Percentiles rank a stretch among this genome's conserved stretches.
Conservation (phyloP, 2,888 invertebrate species). For the Aporophyla lueneburgensis region DNA sequence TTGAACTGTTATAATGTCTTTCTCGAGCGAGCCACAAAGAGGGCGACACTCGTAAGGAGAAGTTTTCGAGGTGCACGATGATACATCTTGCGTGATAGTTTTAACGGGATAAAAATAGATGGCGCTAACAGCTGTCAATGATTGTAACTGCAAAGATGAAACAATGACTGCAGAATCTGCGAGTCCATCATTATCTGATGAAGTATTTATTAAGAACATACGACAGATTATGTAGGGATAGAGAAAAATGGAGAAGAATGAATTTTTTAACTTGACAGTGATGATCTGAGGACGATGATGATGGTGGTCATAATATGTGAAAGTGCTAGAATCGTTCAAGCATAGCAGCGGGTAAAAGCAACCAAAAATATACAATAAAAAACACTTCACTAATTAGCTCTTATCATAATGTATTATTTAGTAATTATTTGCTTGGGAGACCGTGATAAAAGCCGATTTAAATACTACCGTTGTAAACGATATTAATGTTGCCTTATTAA, state of each 20-base stretch:
- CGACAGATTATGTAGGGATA: neutral
- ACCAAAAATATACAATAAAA: neutral
- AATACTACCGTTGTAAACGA: conserved; percentile 8
- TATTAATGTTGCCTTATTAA: conserved; percentile 6
- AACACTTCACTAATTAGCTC: conserved; percentile 9
- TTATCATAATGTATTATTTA: conserved; percentile 21
- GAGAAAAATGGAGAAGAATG: too few species aligned
- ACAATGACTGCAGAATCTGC: neutral
- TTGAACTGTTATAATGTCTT: too few species aligned
- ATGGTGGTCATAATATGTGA: neutral
- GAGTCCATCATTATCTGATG: neutral
- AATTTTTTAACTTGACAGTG: too few species aligned
- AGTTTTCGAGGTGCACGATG: too few species aligned
- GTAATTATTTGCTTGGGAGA: conserved; percentile 36
- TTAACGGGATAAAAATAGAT: too few species aligned
- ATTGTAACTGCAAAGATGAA: neutral
- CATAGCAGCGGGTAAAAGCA: conserved; percentile 10
- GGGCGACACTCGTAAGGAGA: too few species aligned
- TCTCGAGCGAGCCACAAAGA: too few species aligned
- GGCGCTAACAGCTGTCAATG: too few species aligned
- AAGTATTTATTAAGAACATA: neutral
- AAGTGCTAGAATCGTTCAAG: neutral
- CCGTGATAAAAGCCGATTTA: conserved; percentile 31
- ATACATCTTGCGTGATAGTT: too few species aligned
- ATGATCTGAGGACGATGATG: too few species aligned